Conservation (phyloP, 2,888 invertebrate species). For the Spicauda simplicius region DNA sequence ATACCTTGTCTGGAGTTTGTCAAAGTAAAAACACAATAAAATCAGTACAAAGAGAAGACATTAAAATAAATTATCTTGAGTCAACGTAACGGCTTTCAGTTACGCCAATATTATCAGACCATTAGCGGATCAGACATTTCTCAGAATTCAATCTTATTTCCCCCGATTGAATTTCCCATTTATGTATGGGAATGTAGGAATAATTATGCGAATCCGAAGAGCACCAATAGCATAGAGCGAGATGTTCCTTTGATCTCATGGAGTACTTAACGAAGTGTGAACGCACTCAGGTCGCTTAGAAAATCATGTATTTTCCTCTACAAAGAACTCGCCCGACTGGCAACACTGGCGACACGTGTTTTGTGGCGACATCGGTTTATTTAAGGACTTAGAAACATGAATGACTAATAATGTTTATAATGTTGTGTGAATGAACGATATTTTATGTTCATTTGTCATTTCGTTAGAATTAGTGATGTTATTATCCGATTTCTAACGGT, state of each 20-base stretch:
- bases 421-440: not conserved
- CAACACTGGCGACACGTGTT: constrained; percentile 14
- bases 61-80: constrained; percentile 18
- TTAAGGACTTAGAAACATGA: constrained; percentile 28
- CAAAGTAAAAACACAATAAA: not conserved
- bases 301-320: constrained; percentile 31
- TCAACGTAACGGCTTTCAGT: constrained; percentile 1
- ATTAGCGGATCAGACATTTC: constrained; percentile 32
- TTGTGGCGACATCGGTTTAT: constrained; percentile 26
- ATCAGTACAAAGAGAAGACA: not conserved
- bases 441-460: not conserved
- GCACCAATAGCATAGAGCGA: constrained; percentile 25
- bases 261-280: constrained; percentile 43
- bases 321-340: constrained; percentile 28
- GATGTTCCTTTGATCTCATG: constrained; percentile 39
- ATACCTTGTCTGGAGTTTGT: not conserved
- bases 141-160: constrained; percentile 34
- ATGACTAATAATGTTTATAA: constrained; percentile 9
- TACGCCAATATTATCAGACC: constrained; percentile 21
- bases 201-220: constrained; percentile 32
- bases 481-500: no score
- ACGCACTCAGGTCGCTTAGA: constrained; percentile 36
- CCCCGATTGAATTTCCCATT: constrained; percentile 32
- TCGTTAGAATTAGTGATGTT: not conserved
- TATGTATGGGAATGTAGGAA: constrained; percentile 22